These are phyloP conservation scores for Hirudinaria manillensis DNA, from an alignment of 2,888 invertebrate species.

Conservation along the genomic window DNA sequence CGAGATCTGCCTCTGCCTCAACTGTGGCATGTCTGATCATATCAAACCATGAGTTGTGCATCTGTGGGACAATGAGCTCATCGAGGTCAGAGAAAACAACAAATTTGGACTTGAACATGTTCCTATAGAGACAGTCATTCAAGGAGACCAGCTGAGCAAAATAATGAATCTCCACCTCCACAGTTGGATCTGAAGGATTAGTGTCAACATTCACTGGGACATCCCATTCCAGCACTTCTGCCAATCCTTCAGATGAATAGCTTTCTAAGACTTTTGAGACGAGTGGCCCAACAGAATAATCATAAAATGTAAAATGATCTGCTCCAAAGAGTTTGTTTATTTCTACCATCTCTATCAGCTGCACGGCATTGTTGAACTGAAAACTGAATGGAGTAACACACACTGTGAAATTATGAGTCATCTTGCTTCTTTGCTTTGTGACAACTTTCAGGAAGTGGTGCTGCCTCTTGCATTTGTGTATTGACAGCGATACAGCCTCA, in stretches of 20 bases:
- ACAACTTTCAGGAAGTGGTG: background rate
- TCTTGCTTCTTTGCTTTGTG: background rate
- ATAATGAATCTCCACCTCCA: slow-evolving; percentile 38
- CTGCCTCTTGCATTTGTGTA: slow-evolving; percentile 3
- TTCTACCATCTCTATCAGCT: slow-evolving; percentile 39
- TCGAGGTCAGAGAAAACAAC: slow-evolving; percentile 39
- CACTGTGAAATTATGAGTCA: slow-evolving; percentile 35
- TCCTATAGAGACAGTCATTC: slow-evolving; percentile 41
- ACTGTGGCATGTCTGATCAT: slow-evolving; percentile 27
- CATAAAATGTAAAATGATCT: slow-evolving; percentile 38
- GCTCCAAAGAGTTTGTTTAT: slow-evolving; percentile 39
- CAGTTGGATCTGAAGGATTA: slow-evolving; percentile 24
- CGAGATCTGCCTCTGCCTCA: slow-evolving; percentile 3
- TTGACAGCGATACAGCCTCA: slow-evolving; percentile 11
- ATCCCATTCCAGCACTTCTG: slow-evolving; percentile 37
- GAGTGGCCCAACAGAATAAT: slow-evolving; percentile 33
- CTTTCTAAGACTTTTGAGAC: slow-evolving; percentile 31
- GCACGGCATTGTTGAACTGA: slow-evolving; percentile 32
- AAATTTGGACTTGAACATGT: slow-evolving; percentile 37
- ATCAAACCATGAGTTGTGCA: slow-evolving; percentile 32
- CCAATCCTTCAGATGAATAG: slow-evolving; percentile 34
- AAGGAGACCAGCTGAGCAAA: slow-evolving; percentile 39
- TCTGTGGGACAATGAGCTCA: slow-evolving; percentile 37
- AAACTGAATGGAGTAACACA: slow-evolving; percentile 39
- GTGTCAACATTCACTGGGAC: slow-evolving; percentile 36